Percentiles rank a stretch among this genome's conserved stretches.
phyloP scores from a whole-genome alignment of 1,140 invertebrate genomes.

The Bombus impatiens region DNA sequence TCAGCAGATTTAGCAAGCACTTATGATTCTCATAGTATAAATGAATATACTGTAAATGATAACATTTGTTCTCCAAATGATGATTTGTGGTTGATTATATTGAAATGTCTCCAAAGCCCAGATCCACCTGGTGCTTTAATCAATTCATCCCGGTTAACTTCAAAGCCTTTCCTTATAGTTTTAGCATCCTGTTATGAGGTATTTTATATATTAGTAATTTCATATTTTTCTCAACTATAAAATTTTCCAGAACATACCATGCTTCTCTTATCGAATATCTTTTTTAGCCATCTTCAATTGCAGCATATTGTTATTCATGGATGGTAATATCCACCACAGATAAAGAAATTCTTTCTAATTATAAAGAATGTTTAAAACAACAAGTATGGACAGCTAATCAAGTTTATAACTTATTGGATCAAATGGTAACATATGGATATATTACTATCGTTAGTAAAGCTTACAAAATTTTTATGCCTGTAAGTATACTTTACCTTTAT shows the following conservation, averaged over 20 bases:
- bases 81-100: slow-evolving; percentile 85
- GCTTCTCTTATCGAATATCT: slow-evolving; percentile 10
- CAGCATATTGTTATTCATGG: slow-evolving; percentile 86
- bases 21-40: slow-evolving; percentile 9
- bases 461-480: slow-evolving; percentile 86
- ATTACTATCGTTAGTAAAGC: slow-evolving; percentile 83
- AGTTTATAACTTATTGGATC: slow-evolving; percentile 82
- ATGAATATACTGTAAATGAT: slow-evolving; percentile 5
- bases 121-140: slow-evolving; percentile 86
- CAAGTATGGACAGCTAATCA: slow-evolving; percentile 75
- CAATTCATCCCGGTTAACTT: slow-evolving; percentile 82
- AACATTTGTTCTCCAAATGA: slow-evolving; percentile 61
- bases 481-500: slow-evolving; percentile 75
- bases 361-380: slow-evolving; percentile 75
- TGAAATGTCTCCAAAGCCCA: slow-evolving; percentile 86
- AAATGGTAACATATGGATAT: slow-evolving; percentile 82
- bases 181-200: slow-evolving; percentile 88
- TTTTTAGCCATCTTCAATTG: slow-evolving; percentile 85
- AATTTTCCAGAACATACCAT: not conserved
- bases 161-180: slow-evolving; percentile 84
- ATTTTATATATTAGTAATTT: slow-evolving; percentile 19
- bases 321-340: slow-evolving; percentile 81
- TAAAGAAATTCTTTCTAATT: slow-evolving; percentile 75
- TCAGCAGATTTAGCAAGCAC: slow-evolving; percentile 23
- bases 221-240: not conserved